A percentile compares a stretch with the other conserved stretches of the same genome.
These are phyloP conservation scores for Thermophis baileyi DNA, from an alignment of 2,113 vertebrate genomes.

Conservation along the genomic window DNA sequence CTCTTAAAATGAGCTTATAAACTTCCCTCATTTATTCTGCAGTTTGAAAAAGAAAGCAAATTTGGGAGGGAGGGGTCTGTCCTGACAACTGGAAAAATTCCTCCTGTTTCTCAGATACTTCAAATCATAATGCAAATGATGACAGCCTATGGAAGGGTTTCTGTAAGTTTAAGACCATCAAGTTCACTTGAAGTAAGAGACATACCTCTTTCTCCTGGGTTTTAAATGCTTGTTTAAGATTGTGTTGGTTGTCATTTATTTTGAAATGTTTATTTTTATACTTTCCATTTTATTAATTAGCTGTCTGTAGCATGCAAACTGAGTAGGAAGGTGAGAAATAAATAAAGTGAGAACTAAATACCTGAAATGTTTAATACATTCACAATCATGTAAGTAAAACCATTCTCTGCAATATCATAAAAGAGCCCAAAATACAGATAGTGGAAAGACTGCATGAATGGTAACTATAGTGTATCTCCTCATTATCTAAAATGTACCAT, in stretches of 20 bases:
- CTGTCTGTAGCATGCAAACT: not conserved
- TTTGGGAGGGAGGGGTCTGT: not conserved
- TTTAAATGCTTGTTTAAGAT: not conserved
- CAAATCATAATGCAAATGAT: not conserved
- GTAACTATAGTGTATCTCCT: not conserved
- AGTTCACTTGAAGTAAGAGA: not conserved
- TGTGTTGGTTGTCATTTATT: not conserved
- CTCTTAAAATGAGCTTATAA: not conserved
- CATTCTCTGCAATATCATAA: not conserved
- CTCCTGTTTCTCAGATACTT: not conserved
- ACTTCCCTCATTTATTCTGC: not conserved
- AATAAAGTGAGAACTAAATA: not conserved
- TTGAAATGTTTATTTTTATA: not conserved
- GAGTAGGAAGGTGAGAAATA: not conserved
- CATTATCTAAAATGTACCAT: not conserved
- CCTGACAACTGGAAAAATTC: not conserved
- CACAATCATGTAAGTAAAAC: not conserved
- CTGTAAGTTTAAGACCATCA: not conserved
- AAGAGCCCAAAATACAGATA: not conserved
- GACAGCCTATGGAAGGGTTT: not conserved
- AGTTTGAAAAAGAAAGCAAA: not conserved
- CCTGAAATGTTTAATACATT: not conserved
- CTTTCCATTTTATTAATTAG: not conserved
- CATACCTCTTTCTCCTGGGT: not conserved
- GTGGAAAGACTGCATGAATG: not conserved